phyloP scores from a whole-genome alignment of 2,888 invertebrate species.

The Drosophila conformis region DNA sequence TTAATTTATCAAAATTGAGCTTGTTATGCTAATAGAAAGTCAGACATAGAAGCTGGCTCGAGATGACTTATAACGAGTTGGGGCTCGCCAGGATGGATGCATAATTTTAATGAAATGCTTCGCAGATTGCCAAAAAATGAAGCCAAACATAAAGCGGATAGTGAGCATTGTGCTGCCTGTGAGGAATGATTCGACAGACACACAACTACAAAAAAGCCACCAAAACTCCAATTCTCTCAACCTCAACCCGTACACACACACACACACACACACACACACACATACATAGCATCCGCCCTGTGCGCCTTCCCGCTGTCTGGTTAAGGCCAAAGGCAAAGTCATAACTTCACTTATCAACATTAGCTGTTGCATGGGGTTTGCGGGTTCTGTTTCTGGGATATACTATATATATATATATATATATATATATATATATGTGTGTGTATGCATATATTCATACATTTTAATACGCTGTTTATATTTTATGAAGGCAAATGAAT shows the following conservation, averaged over 20 bases:
- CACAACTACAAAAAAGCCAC: conserved; percentile 9
- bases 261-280: neutral
- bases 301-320: conserved; percentile 51
- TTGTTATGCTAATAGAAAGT: conserved; percentile 81
- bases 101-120: conserved; percentile 62
- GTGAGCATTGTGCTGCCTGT: conserved; percentile 22
- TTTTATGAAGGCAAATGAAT: conserved; percentile 82
- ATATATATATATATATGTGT: neutral
- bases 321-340: conserved; percentile 71
- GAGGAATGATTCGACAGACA: conserved; percentile 36
- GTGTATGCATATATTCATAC: conserved; percentile 67
- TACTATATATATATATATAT: conserved; percentile 68
- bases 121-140: conserved; percentile 46
- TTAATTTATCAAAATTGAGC: conserved; percentile 82
- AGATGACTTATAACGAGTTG: neutral
- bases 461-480: conserved; percentile 83
- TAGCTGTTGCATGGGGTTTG: conserved; percentile 66
- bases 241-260: neutral
- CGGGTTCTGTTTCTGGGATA: conserved; percentile 60
- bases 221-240: conserved; percentile 6
- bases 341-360: conserved; percentile 83
- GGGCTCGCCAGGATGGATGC: conserved; percentile 24
- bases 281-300: neutral
- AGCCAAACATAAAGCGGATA: conserved; percentile 32
- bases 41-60: conserved; percentile 33